Conservation (phyloP, 2,113 vertebrate genomes). For the Parus major region DNA sequence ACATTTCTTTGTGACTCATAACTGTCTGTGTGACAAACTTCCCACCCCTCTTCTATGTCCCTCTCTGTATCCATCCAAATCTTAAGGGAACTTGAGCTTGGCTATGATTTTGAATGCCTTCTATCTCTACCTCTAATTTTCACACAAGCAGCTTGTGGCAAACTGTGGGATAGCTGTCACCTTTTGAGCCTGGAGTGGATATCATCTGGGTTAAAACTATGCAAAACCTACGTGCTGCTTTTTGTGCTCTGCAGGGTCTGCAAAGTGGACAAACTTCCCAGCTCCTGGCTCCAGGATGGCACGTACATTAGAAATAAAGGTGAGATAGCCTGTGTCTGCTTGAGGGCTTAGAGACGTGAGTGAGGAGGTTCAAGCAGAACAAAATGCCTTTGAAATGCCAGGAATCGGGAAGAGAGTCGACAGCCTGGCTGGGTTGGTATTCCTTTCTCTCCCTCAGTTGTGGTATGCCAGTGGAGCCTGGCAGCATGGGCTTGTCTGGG, state of each 20-base stretch:
- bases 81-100: background rate
- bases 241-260: background rate
- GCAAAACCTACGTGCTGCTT: fast-evolving
- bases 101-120: background rate
- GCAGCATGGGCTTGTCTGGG: background rate
- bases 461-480: background rate
- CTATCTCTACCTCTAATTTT: background rate
- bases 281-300: background rate
- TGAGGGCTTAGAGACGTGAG: background rate
- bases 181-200: background rate
- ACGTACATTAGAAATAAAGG: background rate
- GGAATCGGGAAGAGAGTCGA: background rate
- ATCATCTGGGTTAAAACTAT: background rate
- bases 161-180: background rate
- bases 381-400: background rate
- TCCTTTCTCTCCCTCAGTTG: background rate
- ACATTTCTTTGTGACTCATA: background rate
- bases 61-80: background rate
- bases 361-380: background rate
- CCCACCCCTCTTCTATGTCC: background rate
- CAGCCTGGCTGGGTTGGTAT: background rate
- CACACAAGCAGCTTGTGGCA: fast-evolving
- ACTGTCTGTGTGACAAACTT: background rate
- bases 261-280: background rate
- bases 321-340: background rate